Evolutionary conservation across 1,140 invertebrate species (phyloP), one percentile per base, ranked within the genome.

Genomic region (Mactra quadrangularis): DNA sequence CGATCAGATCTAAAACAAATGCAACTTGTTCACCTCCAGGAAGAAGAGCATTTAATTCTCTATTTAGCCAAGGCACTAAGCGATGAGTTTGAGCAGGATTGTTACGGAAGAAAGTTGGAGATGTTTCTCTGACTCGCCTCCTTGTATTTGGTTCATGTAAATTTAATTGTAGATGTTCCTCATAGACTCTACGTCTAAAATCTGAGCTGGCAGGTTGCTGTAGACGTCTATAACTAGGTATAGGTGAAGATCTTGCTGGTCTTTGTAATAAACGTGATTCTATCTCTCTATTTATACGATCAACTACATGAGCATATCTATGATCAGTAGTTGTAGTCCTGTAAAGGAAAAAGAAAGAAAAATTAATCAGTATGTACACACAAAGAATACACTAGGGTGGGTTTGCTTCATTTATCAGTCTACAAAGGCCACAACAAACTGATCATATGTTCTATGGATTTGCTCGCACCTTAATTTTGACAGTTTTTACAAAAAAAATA

Each of bases 61-160:
- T 94, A 89, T 96, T 96, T 0, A 99, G 93, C 97, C 97, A 99
- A 0, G 96, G 96, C 60, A 97, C 95, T 45, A 99, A 92, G 2
- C 97, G 95, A 91, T 96, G 95, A 66, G 95, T 95, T 90, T 96
- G 95, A 31, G 95, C 95, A 59, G 96, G 96, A 93, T 97, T 96
- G 88, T 95, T 94, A 89, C 96, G 96, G 89, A 82, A 92, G 93
- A 96, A 97, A 53, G 95, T 94, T 0, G 97, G 96, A 29, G 95
- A 95, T 85, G 95, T 86, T 11, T 89, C 86, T 47, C 90, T 82
- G 11, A 79, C 68, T 38, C 89, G 57, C n/a, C 83, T 31, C 64
- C 77, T 83, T 6, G 81, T 59, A 29, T 77, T 72, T 19, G 45
- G 47, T 17, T 25, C 38, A 6, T 85, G 57, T 17, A 95, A 94